Conservation (phyloP, 2,113 vertebrate genomes). For the Nycticorax nycticorax region DNA sequence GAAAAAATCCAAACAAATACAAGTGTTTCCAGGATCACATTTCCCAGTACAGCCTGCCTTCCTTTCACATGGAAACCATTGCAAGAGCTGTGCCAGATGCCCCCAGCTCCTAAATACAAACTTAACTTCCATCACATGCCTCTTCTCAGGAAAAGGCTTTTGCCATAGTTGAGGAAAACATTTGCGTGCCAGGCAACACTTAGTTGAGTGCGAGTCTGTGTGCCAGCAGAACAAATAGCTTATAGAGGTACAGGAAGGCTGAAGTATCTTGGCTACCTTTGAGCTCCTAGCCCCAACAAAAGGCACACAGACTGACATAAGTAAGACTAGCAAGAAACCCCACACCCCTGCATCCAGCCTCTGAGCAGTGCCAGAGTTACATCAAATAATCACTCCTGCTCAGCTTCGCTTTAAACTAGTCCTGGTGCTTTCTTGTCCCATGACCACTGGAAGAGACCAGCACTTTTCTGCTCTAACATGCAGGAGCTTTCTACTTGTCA, state of each 20-base stretch:
- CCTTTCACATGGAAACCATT: constrained; percentile 18
- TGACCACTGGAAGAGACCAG: not conserved
- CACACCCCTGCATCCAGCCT: not conserved
- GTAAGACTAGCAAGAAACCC: not conserved
- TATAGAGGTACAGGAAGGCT: not conserved
- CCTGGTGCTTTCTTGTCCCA: not conserved
- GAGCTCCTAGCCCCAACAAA: not conserved
- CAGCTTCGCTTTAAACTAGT: not conserved
- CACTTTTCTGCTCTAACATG: not conserved
- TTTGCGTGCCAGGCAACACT: not conserved
- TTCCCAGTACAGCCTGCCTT: constrained; percentile 6
- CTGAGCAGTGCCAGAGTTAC: not conserved
- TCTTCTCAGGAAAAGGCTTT: not conserved
- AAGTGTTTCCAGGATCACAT: not conserved
- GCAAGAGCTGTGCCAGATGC: not conserved
- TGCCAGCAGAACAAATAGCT: not conserved
- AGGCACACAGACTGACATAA: not conserved
- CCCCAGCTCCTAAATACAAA: not conserved
- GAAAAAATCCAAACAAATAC: not conserved
- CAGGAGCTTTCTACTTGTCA: not conserved
- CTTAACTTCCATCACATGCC: not conserved
- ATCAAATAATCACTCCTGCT: not conserved
- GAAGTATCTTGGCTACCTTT: not conserved
- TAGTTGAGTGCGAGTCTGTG: not conserved
- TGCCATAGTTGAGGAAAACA: not conserved